Base-by-base conservation (phyloP, 2,888 invertebrate genomes). In the Callyntrura sp. region DNA sequence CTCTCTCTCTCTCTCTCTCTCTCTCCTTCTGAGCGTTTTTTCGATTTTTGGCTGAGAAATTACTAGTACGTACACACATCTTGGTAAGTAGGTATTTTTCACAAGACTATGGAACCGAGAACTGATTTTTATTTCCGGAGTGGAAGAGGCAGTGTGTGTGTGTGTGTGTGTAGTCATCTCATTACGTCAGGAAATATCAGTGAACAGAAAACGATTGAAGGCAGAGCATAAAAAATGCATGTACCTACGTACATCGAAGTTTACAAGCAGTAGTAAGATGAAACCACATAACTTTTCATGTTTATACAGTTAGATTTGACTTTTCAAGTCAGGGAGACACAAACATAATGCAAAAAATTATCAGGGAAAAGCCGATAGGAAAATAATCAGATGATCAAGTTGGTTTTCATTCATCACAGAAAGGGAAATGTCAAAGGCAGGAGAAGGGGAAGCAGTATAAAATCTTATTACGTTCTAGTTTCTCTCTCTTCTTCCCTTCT, bases 11-110 rank as follows among this genome's bases (percentile, higher is more conserved):
- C 35, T 35, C 35, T 35, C 9, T 43, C 35, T 35, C 35, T 35
- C 35, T 35, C 35, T 35, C 35, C 6, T 6, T 35, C 60, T 60
- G n/a, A 14, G 17, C 17, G 9, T 60, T 60, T 9, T 51, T 51
- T 11, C 23, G 28, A 25, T 76, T 68, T 35, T 73, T 76, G 76
- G 76, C 76, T 76, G 48, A 51, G 76, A 76, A 76, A 28, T 28
- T 65, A 65, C 23, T 8, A n/a, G 17, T 60, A 17, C 20, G 51
- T 51, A 51, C n/a, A 51, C 51, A 51, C n/a, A 51, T 51, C 51
- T n/a, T 35, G 35, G 35, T 35, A 35, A 35, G 35, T 35, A 35
- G 35, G 35, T 35, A 35, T 51, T 51, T 51, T 11, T 51, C 51
- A 51, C 51, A 51, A 11, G 51, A 51, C 3, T 12, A 51, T 14